Conservation (phyloP, 2,888 invertebrate genomes). For the Cepaea hortensis region DNA sequence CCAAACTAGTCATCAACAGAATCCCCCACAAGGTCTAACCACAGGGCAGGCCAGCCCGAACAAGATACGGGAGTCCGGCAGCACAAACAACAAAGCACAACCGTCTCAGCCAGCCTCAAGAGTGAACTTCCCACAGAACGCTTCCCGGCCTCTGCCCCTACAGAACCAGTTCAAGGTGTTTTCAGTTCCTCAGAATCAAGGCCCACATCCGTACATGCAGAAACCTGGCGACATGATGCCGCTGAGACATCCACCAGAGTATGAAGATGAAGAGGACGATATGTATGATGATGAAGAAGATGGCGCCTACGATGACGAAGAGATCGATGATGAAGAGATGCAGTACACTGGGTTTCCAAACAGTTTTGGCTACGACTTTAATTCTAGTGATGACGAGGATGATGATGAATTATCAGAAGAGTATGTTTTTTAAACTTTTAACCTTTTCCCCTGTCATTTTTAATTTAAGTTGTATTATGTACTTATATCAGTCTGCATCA, state of each 20-base stretch:
- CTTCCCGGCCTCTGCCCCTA: not conserved
- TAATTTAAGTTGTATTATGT: not conserved
- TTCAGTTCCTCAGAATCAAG: not conserved
- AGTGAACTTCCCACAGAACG: not conserved
- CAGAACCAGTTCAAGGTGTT: not conserved
- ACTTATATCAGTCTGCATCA: not conserved
- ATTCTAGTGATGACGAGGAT: constrained; percentile 20
- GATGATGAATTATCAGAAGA: constrained; percentile 44
- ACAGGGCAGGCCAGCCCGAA: not conserved
- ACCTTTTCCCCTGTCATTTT: not conserved
- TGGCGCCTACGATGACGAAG: constrained; percentile 31
- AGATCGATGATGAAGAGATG: constrained; percentile 7
- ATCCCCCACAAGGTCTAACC: not conserved
- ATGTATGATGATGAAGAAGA: constrained; percentile 32
- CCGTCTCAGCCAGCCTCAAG: too few relatives aligned
- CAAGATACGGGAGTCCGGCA: not conserved
- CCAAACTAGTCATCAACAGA: not conserved
- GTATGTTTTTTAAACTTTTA: constrained; percentile 20
- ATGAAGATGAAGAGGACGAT: constrained; percentile 24
- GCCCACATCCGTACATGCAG: not conserved
- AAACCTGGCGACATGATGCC: not conserved
- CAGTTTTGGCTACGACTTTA: not conserved
- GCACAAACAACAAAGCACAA: not conserved
- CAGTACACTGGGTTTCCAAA: not conserved
- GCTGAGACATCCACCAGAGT: not conserved